A percentile compares a stretch with the other conserved stretches of the same genome.
Evolutionary conservation across 2,888 invertebrate species (phyloP).

Genomic region (Acrocyrtus sp.): DNA sequence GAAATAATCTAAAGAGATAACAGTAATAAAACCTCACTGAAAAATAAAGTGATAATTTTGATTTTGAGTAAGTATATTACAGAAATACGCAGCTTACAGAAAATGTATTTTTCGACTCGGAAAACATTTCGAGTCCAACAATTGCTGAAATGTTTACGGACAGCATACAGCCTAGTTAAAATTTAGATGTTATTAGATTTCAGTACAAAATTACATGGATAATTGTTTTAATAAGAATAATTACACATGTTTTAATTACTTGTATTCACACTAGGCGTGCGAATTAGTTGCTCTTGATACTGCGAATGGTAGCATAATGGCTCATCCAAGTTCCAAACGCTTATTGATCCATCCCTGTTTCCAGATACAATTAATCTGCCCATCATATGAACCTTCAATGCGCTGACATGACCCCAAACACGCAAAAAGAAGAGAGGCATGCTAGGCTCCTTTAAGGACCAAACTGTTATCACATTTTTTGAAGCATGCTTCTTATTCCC

Average conservation of each 20-base stretch:
- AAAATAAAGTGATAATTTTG: too few relatives aligned
- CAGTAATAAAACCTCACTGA: too few relatives aligned
- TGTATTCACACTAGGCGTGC: constrained; percentile 60
- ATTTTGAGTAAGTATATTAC: too few relatives aligned
- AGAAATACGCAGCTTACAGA: too few relatives aligned
- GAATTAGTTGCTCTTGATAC: constrained; percentile 60
- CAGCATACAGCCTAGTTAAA: constrained; percentile 44
- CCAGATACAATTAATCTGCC: constrained; percentile 55
- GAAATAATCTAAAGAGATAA: constrained; percentile 26
- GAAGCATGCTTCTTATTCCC: constrained; percentile 53
- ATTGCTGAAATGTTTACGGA: constrained; percentile 40
- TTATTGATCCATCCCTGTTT: constrained; percentile 58
- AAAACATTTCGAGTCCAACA: constrained; percentile 53
- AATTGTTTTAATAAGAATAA: too few relatives aligned
- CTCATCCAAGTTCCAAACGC: constrained; percentile 60
- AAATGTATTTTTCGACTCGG: constrained; percentile 51
- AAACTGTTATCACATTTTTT: constrained; percentile 58
- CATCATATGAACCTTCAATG: constrained; percentile 45
- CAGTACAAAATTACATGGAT: not conserved
- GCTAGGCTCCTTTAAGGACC: constrained; percentile 61
- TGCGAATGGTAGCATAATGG: constrained; percentile 53
- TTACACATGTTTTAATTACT: too few relatives aligned
- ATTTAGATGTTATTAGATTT: not conserved
- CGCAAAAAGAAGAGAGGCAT: constrained; percentile 58
- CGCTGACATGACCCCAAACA: constrained; percentile 60